Evolutionary conservation across 1,140 invertebrate genomes (phyloP).

Genomic region (Odontomachus brunneus): DNA sequence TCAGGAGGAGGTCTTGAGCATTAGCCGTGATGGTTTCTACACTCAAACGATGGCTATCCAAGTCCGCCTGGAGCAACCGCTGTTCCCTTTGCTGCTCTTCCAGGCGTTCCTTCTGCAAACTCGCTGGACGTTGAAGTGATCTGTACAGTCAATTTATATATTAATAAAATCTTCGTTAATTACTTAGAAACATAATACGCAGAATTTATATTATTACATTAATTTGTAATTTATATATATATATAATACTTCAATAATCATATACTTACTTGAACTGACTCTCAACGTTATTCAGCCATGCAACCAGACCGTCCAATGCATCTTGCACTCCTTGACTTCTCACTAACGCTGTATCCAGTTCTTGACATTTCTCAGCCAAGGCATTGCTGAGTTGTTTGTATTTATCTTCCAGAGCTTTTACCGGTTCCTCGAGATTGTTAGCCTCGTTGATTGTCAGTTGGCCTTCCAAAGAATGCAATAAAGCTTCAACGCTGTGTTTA

Average conservation of each 20-base stretch:
- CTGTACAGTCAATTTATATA: slow-evolving; percentile 77
- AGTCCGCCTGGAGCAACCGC: slow-evolving; percentile 91
- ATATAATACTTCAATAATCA: too few species aligned
- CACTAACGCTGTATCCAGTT: slow-evolving; percentile 94
- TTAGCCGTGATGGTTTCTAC: slow-evolving; percentile 92
- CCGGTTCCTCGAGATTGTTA: slow-evolving; percentile 91
- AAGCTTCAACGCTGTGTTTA: slow-evolving; percentile 89
- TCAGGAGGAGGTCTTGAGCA: slow-evolving; percentile 92
- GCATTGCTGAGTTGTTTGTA: slow-evolving; percentile 91
- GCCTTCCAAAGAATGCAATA: slow-evolving; percentile 92
- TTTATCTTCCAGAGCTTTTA: slow-evolving; percentile 91
- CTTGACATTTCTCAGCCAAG: slow-evolving; percentile 92
- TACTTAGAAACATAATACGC: too few species aligned
- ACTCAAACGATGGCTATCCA: slow-evolving; percentile 93
- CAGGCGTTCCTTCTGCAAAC: slow-evolving; percentile 94
- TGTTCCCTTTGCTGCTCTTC: slow-evolving; percentile 96
- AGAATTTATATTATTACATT: too few species aligned
- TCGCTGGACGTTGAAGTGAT: slow-evolving; percentile 92
- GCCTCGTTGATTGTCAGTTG: slow-evolving; percentile 92
- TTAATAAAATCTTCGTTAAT: slow-evolving; percentile 42
- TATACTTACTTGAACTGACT: slow-evolving; percentile 91
- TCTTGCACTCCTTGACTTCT: slow-evolving; percentile 98
- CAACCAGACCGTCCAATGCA: slow-evolving; percentile 93
- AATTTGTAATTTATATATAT: too few species aligned
- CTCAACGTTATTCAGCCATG: slow-evolving; percentile 94